These are phyloP conservation scores for Mormoops blainvillei DNA, from an alignment of 2,113 vertebrate genomes.

Conservation along the genomic window DNA sequence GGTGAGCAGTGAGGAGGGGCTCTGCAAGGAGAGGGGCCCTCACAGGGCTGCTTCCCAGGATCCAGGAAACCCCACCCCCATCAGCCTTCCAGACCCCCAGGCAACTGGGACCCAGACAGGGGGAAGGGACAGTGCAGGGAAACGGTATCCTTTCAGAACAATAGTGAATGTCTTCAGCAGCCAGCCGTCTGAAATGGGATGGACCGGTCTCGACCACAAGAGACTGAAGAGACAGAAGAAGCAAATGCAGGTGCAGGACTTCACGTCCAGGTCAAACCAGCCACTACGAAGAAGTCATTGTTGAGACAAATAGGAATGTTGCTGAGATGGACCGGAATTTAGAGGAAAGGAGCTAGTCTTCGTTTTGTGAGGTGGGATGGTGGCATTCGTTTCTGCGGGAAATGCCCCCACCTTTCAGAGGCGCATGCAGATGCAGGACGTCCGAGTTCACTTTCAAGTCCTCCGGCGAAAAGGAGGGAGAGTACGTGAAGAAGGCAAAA, in stretches of 20 bases:
- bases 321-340: neutral
- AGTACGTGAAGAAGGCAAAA: neutral
- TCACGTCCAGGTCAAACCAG: neutral
- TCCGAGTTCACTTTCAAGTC: neutral
- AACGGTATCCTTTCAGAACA: neutral
- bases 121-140: neutral
- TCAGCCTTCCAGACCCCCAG: neutral
- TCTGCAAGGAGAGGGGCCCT: neutral
- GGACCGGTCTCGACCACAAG: neutral
- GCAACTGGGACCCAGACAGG: neutral
- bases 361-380: rapidly evolving
- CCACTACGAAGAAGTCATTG: neutral
- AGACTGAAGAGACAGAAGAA: neutral
- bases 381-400: neutral
- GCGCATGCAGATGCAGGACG: too few species aligned
- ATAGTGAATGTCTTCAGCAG: rapidly evolving
- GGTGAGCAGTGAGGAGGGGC: neutral
- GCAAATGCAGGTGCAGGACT: neutral
- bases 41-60: neutral
- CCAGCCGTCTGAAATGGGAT: neutral
- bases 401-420: neutral
- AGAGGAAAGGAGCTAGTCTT: neutral
- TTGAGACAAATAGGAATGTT: neutral
- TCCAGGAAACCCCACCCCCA: rapidly evolving
- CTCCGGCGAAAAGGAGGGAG: neutral